These are phyloP conservation scores for Phrynocephalus guinanensis DNA, from an alignment of 2,797 vertebrate genomes.

Conservation along the genomic window DNA sequence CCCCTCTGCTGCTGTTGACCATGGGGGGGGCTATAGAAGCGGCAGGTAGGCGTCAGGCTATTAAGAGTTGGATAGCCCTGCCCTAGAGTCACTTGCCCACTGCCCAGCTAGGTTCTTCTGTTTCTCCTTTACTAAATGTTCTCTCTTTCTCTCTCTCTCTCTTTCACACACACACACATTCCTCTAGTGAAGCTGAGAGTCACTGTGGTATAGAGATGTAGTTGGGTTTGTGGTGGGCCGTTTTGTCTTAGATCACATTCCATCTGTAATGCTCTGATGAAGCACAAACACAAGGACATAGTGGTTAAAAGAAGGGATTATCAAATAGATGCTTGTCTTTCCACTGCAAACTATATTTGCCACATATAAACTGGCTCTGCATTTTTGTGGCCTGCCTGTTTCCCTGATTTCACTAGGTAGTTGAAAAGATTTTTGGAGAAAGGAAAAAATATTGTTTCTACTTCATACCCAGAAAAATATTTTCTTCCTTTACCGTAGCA, in stretches of 20 bases:
- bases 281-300: background rate
- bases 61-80: background rate
- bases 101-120: background rate
- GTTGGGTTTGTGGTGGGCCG: conserved; percentile 48
- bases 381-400: conserved; percentile 50
- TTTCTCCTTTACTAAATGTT: conserved; percentile 50
- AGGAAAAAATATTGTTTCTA: conserved; percentile 33
- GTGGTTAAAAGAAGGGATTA: conserved; percentile 47
- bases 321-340: background rate
- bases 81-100: conserved; percentile 36
- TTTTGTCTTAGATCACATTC: conserved; percentile 28
- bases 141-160: too few relatives aligned
- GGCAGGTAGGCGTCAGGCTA: too few relatives aligned
- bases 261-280: conserved; percentile 43
- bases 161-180: background rate
- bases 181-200: too few relatives aligned
- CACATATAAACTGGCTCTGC: conserved; percentile 45
- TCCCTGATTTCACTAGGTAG: background rate
- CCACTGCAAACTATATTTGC: conserved; percentile 42
- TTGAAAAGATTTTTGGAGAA: conserved; percentile 32
- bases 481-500: conserved; percentile 27
- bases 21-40: too few relatives aligned
- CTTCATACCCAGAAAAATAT: conserved; percentile 4
- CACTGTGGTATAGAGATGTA: background rate
- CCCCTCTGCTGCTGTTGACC: too few relatives aligned